phyloP scores from a whole-genome alignment of 2,888 invertebrate species.

The Minunthozetes semirufus region DNA sequence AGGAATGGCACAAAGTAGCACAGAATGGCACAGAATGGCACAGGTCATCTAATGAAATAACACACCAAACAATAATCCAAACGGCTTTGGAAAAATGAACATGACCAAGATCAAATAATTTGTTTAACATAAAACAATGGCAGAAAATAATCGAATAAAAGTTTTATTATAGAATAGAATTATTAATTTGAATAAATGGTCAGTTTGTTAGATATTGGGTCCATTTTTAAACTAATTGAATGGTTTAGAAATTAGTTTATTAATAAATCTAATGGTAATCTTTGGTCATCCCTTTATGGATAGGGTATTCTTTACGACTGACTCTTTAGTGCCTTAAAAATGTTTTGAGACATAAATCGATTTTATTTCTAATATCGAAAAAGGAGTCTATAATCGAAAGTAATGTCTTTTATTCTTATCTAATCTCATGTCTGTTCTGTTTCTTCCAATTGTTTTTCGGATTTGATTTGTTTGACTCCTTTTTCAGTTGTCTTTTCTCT shows the following conservation, averaged over 20 bases:
- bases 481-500: background rate
- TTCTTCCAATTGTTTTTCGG: background rate
- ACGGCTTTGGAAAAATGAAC: too few relatives aligned
- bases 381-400: background rate
- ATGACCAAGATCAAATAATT: too few relatives aligned
- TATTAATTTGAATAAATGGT: too few relatives aligned
- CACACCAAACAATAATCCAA: too few relatives aligned
- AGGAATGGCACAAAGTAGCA: background rate
- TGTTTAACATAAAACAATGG: too few relatives aligned
- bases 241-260: too few relatives aligned
- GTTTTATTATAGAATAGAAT: too few relatives aligned
- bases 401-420: conserved; percentile 1
- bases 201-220: too few relatives aligned
- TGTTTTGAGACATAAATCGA: background rate
- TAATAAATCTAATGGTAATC: too few relatives aligned
- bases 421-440: background rate
- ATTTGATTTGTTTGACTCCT: background rate
- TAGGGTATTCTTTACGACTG: background rate
- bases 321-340: background rate
- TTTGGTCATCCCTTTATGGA: too few relatives aligned
- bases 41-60: background rate
- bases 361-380: background rate
- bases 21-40: background rate
- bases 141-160: too few relatives aligned
- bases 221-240: too few relatives aligned